Evolutionary conservation across 2,113 vertebrate species (phyloP).

Genomic region (Actenoides lindsayi): DNA sequence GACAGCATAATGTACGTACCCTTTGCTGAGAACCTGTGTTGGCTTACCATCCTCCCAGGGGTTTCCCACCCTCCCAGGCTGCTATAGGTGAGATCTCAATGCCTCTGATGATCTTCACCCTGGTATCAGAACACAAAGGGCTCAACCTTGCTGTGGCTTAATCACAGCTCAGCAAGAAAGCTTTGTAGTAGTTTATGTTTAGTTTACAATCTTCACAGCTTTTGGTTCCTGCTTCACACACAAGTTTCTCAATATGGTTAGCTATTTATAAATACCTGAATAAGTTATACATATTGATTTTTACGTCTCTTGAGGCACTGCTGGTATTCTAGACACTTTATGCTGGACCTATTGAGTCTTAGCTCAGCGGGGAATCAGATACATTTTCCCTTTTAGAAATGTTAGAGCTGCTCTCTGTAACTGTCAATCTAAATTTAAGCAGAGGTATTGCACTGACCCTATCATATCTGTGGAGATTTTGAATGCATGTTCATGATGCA

Average conservation of each 20-base stretch:
- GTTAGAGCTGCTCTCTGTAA: neutral
- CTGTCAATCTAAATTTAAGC: neutral
- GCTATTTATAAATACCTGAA: neutral
- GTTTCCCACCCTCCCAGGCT: neutral
- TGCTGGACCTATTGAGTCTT: neutral
- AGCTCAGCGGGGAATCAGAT: neutral
- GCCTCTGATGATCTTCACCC: neutral
- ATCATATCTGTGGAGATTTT: neutral
- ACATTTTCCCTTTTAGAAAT: neutral
- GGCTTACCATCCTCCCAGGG: neutral
- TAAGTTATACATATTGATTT: neutral
- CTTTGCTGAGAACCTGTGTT: accelerated
- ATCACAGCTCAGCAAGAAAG: neutral
- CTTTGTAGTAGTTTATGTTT: neutral
- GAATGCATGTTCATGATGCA: neutral
- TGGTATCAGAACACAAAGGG: accelerated
- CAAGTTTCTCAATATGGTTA: neutral
- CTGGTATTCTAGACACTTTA: neutral
- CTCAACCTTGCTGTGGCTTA: neutral
- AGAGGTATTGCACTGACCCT: neutral
- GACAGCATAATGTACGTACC: accelerated
- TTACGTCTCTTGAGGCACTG: neutral
- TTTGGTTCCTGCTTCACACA: neutral
- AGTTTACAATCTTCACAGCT: neutral
- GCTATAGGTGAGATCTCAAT: neutral